Evolutionary conservation across 2,113 vertebrate genomes (phyloP).

Genomic region (Falco punctatus): DNA sequence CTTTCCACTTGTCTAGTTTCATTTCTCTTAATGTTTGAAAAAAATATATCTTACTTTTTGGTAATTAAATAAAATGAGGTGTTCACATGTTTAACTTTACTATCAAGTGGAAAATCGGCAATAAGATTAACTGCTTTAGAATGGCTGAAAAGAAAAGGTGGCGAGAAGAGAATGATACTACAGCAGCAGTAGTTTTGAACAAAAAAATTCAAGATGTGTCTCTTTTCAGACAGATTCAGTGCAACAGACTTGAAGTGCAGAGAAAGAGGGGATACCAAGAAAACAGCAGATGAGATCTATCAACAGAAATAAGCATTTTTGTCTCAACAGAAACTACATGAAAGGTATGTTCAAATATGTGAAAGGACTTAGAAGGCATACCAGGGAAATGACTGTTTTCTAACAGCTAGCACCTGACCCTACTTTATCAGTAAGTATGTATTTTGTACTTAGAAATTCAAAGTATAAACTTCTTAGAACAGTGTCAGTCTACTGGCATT

Average conservation of each 20-base stretch:
- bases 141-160: background rate
- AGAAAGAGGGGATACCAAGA: background rate
- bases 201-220: background rate
- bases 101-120: background rate
- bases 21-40: conserved; percentile 1
- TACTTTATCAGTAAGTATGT: background rate
- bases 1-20: background rate
- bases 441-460: background rate
- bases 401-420: background rate
- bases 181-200: background rate
- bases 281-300: conserved; percentile 1
- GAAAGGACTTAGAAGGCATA: background rate
- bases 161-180: background rate
- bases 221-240: background rate
- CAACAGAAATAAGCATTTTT: conserved; percentile 28
- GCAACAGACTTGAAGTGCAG: background rate
- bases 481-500: background rate
- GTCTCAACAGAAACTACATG: background rate
- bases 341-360: background rate
- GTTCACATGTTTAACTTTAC: background rate
- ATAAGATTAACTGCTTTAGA: background rate
- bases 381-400: background rate
- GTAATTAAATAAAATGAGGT: conserved; percentile 32
- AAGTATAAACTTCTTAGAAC: background rate
- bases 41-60: background rate